Evolutionary conservation across 2,888 invertebrate species (phyloP), one percentile per base, ranked within the genome.

Genomic region (Platycnemis pennipes): DNA sequence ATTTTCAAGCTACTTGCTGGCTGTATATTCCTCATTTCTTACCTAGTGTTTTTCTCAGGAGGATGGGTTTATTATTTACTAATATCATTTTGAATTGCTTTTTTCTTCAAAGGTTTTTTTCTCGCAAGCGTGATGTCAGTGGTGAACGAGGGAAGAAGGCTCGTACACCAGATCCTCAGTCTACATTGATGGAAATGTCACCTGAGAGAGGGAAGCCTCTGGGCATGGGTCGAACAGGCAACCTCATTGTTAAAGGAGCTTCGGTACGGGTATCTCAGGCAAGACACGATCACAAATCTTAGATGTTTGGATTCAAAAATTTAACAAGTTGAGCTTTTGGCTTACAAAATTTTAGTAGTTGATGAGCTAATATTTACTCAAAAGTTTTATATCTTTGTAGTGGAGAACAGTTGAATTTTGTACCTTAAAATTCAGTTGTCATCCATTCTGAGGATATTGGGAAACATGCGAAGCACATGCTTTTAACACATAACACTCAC

Each of bases 51-150:
- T 49, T 16, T 49, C 49, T 49, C 49, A 49, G 16, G 49, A 11
- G 49, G 8, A 49, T 11, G 7, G 7, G 13, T 46, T 46, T 46
- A 46, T n/a, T n/a, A n/a, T n/a, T n/a, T n/a, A n/a, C n/a, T n/a
- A n/a, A n/a, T n/a, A n/a, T n/a, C n/a, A n/a, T n/a, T n/a, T n/a
- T n/a, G n/a, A n/a, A n/a, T n/a, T 44, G 44, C 1, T 77, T 77
- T 95, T 95, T 95, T 94, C 94, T 91, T 95, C 98, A 99, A 96
- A 99, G 99, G 96, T 99, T 99, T 96, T 98, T 98, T 49, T 98
- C 69, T 13, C 85, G 98, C 96, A 98, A 98, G 96, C 97, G 98
- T 85, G 97, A 97, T 91, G 97, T 98, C 42, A 98, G 98, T 95
- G 97, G 97, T 37, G 98, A 98, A 86, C 97, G 98, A 16, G 96